Evolutionary conservation across 2,888 invertebrate genomes (phyloP), one percentile per base, ranked within the genome.

Genomic region (Tetropium fuscum): DNA sequence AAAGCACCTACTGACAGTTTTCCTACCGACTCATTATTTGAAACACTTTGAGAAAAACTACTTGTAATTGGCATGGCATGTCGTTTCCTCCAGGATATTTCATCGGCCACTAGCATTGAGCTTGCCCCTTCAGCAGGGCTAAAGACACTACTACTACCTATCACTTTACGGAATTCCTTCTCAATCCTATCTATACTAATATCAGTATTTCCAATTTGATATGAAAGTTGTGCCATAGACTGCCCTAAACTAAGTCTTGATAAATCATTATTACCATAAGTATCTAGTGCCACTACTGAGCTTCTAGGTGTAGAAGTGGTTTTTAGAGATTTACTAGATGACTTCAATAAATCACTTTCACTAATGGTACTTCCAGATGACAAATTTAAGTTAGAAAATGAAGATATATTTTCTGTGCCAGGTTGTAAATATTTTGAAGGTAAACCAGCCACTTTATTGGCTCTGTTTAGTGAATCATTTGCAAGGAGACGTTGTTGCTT

Each of bases 1-100:
- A 81, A 85, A 66, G 82, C 81, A 16, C 82, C 82, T 19, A 84
- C 77, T 1, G 84, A 83, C 32, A 81, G 63, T 54, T 69, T 57
- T 19, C 53, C 54, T 18, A 44, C 38, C 5, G 54, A 45, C 18
- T 40, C 4, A 22, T 60, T 51, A 13, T 45, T 32, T 8, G 54
- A 20, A 3, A 57, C 15, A 13, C 25, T 10, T 43, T 59, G 27
- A 25, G 53, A 1, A 76, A 58, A 55, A 22, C 40, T 49, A 22
- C 63, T 25, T 10, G 27, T 8, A 8, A 61, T 51, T 30, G 76
- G 77, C 15, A 76, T 47, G n/a, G 72, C 76, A 38, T 74, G 68
- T 56, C 77, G 71, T 22, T 78, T 76, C 27, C 77, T 75, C 80
- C 83, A 84, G 1, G 80, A 83, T 4, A 75, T 32, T 69, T 84